Conservation (phyloP, 2,113 vertebrate species). For the Lamprologus ornatipinnis region DNA sequence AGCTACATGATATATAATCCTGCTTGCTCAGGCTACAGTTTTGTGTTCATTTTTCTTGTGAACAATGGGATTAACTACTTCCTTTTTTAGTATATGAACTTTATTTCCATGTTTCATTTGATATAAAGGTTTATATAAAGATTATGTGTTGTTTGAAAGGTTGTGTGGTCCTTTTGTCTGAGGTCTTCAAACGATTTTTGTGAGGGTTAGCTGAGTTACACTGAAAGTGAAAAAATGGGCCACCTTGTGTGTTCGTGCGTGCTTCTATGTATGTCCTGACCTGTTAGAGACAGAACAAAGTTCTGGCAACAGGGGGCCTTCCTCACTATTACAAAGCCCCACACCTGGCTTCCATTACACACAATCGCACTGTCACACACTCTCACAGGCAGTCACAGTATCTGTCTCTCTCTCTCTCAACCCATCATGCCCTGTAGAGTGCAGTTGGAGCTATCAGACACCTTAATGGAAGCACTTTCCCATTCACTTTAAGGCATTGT, state of each 20-base stretch:
- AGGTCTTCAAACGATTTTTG: constrained; percentile 35
- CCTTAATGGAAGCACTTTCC: constrained; percentile 53
- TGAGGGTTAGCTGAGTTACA: constrained; percentile 20
- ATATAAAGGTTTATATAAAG: neutral
- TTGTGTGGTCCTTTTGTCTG: constrained; percentile 27
- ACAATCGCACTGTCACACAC: neutral
- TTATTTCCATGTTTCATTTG: neutral
- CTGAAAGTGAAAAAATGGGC: constrained; percentile 42
- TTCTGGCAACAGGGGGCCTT: constrained; percentile 35
- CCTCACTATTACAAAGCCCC: constrained; percentile 23
- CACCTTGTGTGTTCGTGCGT: neutral
- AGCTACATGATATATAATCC: neutral
- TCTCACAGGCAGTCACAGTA: neutral
- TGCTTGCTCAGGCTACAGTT: neutral
- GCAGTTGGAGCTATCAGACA: constrained; percentile 9
- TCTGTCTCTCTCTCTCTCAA: neutral
- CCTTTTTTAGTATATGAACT: neutral
- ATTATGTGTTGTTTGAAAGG: constrained; percentile 17
- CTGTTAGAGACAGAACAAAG: constrained; percentile 32
- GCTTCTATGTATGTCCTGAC: neutral
- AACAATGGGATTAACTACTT: neutral
- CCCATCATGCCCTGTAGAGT: neutral
- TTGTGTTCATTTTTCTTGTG: neutral
- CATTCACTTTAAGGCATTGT: constrained; percentile 36
- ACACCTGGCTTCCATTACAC: constrained; percentile 52